Conservation (phyloP, 2,888 invertebrate species). For the Nomada ruficornis region DNA sequence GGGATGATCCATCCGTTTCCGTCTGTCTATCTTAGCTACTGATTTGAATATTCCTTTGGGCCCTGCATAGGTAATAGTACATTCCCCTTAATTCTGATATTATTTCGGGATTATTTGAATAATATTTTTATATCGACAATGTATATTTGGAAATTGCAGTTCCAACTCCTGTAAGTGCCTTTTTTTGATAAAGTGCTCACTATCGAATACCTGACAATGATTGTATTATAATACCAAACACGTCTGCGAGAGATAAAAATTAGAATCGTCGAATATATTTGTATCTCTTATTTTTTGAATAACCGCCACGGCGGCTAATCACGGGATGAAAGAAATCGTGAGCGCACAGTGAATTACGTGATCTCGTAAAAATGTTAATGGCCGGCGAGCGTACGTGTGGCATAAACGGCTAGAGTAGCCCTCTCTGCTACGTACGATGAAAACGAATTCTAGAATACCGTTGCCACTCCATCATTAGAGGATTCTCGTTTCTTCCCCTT, state of each 20-base stretch:
- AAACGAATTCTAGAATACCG: conserved; percentile 13
- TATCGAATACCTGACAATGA: too few species aligned
- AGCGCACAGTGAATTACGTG: conserved; percentile 70
- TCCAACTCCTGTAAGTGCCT: too few species aligned
- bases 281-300: too few species aligned
- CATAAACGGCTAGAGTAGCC: conserved; percentile 11
- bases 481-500: conserved; percentile 4
- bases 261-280: too few species aligned
- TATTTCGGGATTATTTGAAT: not conserved
- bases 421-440: conserved; percentile 1
- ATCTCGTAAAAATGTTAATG: conserved; percentile 82
- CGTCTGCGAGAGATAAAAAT: too few species aligned
- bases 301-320: not conserved
- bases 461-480: conserved; percentile 41
- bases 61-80: not conserved
- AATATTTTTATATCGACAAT: not conserved
- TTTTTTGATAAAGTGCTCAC: too few species aligned
- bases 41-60: conserved; percentile 26
- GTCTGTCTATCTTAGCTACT: not conserved
- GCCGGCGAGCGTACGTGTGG: conserved; percentile 19
- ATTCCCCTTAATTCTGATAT: not conserved
- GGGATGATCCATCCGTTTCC: conserved; percentile 20
- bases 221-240: too few species aligned
- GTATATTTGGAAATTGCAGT: not conserved
- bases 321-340: conserved; percentile 21